These are phyloP conservation scores for Drosophila sechellia DNA, from an alignment of 1,140 invertebrate species.

Conservation along the genomic window DNA sequence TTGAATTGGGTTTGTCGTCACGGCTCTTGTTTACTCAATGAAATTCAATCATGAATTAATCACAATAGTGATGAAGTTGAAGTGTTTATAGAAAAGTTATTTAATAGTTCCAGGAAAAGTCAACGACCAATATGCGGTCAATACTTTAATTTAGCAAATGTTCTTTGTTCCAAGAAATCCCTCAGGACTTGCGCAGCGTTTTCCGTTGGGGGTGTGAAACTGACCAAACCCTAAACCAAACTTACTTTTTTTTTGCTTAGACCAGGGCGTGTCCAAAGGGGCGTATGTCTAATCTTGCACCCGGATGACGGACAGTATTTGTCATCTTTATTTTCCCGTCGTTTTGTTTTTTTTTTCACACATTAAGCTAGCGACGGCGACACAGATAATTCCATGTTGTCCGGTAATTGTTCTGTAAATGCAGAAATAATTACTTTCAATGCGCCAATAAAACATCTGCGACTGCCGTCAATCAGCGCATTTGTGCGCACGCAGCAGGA, in stretches of 20 bases:
- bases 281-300: constrained; percentile 78
- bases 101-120: constrained; percentile 20
- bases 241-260: constrained; percentile 31
- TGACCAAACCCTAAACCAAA: background rate
- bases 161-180: constrained; percentile 7
- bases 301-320: constrained; percentile 66
- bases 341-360: constrained; percentile 61
- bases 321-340: background rate
- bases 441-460: constrained; percentile 71
- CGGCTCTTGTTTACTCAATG: constrained; percentile 1
- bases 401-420: constrained; percentile 82
- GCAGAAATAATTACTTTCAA: constrained; percentile 83
- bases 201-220: constrained; percentile 35
- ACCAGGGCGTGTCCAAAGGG: constrained; percentile 52
- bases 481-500: constrained; percentile 73
- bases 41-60: constrained; percentile 24
- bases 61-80: background rate
- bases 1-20: constrained; percentile 6
- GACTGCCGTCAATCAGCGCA: constrained; percentile 68
- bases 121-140: constrained; percentile 8
- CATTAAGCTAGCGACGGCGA: constrained; percentile 74
- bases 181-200: constrained; percentile 21
- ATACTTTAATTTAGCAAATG: constrained; percentile 17
- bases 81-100: constrained; percentile 5
- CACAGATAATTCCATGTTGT: constrained; percentile 80